A percentile compares a stretch with the other conserved stretches of the same genome.
These are phyloP conservation scores for Papilio machaon DNA, from an alignment of 1,140 invertebrate species.

Conservation along the genomic window DNA sequence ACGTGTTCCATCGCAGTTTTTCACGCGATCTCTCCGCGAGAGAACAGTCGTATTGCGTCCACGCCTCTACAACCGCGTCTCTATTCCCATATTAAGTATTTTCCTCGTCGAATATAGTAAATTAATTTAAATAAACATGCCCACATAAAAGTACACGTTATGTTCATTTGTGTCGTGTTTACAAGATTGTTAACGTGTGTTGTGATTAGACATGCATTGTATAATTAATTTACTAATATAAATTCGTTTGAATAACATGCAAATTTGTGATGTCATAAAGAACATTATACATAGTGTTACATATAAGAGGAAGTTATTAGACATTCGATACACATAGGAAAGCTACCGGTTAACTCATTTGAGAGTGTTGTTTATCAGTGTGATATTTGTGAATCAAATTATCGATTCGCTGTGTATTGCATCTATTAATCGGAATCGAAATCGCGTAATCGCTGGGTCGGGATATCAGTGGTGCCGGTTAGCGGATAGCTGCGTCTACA, in stretches of 20 bases:
- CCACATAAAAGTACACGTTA: conserved; percentile 4
- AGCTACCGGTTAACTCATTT: conserved; percentile 11
- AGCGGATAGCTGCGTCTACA: conserved; percentile 49
- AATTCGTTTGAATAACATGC: conserved; percentile 7
- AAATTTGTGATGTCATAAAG: conserved; percentile 17
- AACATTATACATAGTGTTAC: conserved; percentile 13
- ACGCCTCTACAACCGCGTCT: conserved; percentile 59
- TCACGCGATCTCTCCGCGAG: conserved; percentile 78
- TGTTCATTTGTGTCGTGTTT: not conserved
- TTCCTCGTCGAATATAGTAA: conserved; percentile 1
- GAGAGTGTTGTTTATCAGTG: not conserved
- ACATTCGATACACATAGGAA: not conserved
- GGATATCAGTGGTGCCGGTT: conserved; percentile 65
- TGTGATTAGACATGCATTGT: not conserved
- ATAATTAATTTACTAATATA: not conserved
- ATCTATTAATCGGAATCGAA: conserved; percentile 40
- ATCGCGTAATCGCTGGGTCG: conserved; percentile 23
- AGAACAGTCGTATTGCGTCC: conserved; percentile 72
- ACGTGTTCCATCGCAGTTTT: conserved; percentile 72
- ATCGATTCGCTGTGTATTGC: not conserved
- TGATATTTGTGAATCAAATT: not conserved
- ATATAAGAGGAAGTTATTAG: not conserved
- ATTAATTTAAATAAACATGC: conserved; percentile 5
- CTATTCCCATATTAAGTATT: conserved; percentile 35
- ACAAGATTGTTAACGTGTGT: not conserved